Conservation (phyloP, 2,888 invertebrate genomes). For the Protophormia terraenovae region DNA sequence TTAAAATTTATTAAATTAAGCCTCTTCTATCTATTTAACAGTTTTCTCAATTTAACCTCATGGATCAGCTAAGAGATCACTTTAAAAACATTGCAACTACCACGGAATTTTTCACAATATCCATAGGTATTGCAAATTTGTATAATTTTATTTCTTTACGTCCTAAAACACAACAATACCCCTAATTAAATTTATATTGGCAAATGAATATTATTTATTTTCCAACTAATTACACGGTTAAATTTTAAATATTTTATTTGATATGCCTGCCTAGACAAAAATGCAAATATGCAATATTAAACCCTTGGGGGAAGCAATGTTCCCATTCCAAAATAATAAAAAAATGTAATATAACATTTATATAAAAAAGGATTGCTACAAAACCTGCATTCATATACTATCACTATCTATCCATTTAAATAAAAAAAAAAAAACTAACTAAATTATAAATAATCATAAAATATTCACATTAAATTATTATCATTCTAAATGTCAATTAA, state of each 20-base stretch:
- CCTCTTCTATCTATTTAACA: too few relatives aligned
- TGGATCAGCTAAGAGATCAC: too few relatives aligned
- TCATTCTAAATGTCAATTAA: slow-evolving; percentile 68
- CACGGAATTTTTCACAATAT: too few relatives aligned
- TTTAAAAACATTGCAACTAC: too few relatives aligned
- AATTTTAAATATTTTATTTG: slow-evolving; percentile 66
- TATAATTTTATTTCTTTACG: not conserved
- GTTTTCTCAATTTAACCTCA: too few relatives aligned
- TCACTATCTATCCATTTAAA: not conserved
- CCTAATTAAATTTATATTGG: slow-evolving; percentile 15
- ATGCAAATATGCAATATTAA: slow-evolving; percentile 47
- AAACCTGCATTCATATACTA: not conserved
- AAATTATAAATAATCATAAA: slow-evolving; percentile 11
- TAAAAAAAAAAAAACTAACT: not conserved
- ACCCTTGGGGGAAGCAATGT: not conserved
- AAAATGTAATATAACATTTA: not conserved
- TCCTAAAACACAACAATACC: not conserved
- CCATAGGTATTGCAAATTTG: too few relatives aligned
- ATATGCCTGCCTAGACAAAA: slow-evolving; percentile 54
- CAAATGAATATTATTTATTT: slow-evolving; percentile 59
- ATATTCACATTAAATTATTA: slow-evolving; percentile 54
- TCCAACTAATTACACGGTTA: slow-evolving; percentile 60
- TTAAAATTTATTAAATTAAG: too few relatives aligned
- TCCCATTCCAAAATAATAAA: not conserved
- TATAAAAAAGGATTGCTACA: not conserved